A percentile compares a stretch with the other conserved stretches of the same genome.
These are phyloP conservation scores for Myocastor coypus DNA, from an alignment of 2,113 vertebrate species.

Conservation along the genomic window DNA sequence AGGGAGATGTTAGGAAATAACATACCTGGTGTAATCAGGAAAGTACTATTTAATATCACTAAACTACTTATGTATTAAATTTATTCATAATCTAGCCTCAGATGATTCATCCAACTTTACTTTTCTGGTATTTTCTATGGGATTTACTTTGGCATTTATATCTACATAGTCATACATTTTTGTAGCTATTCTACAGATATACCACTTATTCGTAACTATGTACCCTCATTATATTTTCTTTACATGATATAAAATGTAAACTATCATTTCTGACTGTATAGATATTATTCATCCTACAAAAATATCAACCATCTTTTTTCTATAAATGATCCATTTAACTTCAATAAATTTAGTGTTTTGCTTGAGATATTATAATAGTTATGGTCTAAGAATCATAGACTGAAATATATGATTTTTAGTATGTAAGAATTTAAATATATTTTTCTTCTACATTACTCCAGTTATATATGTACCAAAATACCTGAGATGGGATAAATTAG, in stretches of 20 bases:
- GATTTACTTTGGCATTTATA: neutral
- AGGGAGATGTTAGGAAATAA: neutral
- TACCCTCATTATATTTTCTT: neutral
- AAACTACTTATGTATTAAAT: neutral
- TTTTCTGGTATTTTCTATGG: neutral
- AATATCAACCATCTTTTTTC: neutral
- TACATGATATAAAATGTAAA: neutral
- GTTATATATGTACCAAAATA: neutral
- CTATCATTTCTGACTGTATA: neutral
- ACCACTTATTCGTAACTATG: neutral
- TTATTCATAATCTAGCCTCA: neutral
- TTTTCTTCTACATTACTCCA: neutral
- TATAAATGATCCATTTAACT: neutral
- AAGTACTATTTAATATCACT: neutral
- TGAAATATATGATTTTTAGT: neutral
- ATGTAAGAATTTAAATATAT: neutral
- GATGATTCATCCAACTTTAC: neutral
- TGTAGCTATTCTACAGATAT: neutral
- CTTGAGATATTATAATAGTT: neutral
- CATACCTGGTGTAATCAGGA: neutral
- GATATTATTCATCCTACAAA: slow-evolving; percentile 30
- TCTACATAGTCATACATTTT: neutral
- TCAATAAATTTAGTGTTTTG: neutral
- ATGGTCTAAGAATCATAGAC: neutral
- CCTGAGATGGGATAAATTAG: neutral